These are phyloP conservation scores for Heterotilapia buettikoferi DNA, from an alignment of 2,113 vertebrate species.

Conservation along the genomic window DNA sequence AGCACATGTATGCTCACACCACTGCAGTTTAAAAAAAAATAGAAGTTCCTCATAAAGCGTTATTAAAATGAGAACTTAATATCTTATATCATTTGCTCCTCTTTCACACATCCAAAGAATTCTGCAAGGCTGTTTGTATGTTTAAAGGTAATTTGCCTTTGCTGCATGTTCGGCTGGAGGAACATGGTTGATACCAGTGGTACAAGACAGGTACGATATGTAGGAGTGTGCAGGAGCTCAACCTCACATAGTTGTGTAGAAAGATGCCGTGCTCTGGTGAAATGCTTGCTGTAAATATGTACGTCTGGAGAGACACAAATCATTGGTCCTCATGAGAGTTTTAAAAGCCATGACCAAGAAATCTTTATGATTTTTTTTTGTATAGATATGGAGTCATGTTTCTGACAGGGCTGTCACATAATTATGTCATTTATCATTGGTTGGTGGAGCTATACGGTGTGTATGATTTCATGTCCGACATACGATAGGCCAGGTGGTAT, in stretches of 20 bases:
- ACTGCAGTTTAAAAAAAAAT: neutral
- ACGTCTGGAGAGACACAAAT: neutral
- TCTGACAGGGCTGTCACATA: neutral
- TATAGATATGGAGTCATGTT: neutral
- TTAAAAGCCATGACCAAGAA: neutral
- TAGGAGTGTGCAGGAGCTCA: neutral
- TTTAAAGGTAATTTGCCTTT: neutral
- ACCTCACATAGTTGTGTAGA: neutral
- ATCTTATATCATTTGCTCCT: neutral
- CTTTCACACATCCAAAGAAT: neutral
- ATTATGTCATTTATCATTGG: neutral
- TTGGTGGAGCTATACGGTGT: neutral
- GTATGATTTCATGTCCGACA: neutral
- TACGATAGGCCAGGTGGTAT: constrained; percentile 8
- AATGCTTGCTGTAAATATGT: neutral
- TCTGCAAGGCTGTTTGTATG: neutral
- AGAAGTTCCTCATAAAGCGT: neutral
- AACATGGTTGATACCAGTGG: neutral
- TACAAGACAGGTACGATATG: neutral
- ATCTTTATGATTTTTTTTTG: neutral
- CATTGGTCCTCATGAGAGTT: neutral
- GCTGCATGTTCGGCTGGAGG: neutral
- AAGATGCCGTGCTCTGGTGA: neutral
- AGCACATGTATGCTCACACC: neutral
- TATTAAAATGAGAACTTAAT: neutral